Evolutionary conservation across 2,797 vertebrate genomes (phyloP).

Genomic region (Lutjanus argentimaculatus): DNA sequence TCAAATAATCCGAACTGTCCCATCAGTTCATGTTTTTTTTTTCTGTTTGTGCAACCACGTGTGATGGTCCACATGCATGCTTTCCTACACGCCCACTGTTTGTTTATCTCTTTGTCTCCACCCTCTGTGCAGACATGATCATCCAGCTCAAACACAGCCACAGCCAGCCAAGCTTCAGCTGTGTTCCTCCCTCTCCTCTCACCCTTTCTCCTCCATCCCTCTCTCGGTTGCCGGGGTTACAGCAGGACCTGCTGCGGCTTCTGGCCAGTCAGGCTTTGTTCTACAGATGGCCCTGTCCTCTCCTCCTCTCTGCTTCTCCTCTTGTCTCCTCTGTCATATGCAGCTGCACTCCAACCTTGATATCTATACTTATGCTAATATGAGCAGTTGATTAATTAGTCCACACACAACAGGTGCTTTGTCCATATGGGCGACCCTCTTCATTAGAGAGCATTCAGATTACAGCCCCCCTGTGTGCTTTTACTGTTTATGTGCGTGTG

Average conservation of each 20-base stretch:
- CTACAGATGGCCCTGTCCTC: slow-evolving; percentile 63
- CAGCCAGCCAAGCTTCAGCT: slow-evolving; percentile 36
- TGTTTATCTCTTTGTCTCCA: slow-evolving; percentile 34
- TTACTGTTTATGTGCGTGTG: slow-evolving; percentile 25
- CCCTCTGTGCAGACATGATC: slow-evolving; percentile 24
- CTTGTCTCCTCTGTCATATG: slow-evolving; percentile 64
- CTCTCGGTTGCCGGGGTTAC: slow-evolving; percentile 76
- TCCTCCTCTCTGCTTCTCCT: slow-evolving; percentile 32
- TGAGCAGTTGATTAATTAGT: slow-evolving; percentile 57
- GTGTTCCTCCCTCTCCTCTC: slow-evolving; percentile 16
- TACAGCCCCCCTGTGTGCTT: slow-evolving; percentile 45
- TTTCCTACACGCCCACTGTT: background rate
- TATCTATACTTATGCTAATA: slow-evolving; percentile 65
- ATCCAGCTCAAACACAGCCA: slow-evolving; percentile 48
- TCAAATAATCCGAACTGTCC: no score
- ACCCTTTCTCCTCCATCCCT: slow-evolving; percentile 33
- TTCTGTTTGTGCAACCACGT: background rate
- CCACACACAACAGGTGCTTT: slow-evolving; percentile 34
- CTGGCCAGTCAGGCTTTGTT: slow-evolving; percentile 70
- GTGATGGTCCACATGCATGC: background rate
- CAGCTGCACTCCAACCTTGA: slow-evolving; percentile 61
- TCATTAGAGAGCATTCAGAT: slow-evolving; percentile 50
- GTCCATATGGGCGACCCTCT: slow-evolving; percentile 37
- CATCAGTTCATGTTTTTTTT: background rate
- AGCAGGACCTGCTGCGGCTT: slow-evolving; percentile 56